Evolutionary conservation across 2,113 vertebrate species (phyloP).

Genomic region (Alaudala cheleensis): DNA sequence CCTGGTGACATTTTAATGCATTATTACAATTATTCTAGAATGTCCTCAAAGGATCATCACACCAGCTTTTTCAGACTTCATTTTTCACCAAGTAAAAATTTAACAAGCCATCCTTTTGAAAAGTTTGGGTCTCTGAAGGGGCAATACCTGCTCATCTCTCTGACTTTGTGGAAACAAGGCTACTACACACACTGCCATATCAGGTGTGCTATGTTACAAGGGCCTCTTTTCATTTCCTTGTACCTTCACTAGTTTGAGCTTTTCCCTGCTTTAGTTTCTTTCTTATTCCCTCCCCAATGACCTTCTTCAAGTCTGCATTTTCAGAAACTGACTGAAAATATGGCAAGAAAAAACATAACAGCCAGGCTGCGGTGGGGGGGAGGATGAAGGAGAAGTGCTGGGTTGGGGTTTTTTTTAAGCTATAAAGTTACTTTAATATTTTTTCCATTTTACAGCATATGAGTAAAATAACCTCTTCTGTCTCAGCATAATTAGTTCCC

Average conservation of each 20-base stretch:
- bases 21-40: slow-evolving; percentile 78
- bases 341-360: background rate
- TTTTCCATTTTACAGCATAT: background rate
- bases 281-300: background rate
- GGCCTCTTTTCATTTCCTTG: background rate
- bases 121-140: background rate
- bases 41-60: slow-evolving; percentile 67
- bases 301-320: background rate
- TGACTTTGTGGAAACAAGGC: background rate
- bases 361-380: background rate
- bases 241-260: background rate
- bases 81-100: slow-evolving; percentile 75
- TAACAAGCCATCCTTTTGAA: slow-evolving; percentile 42
- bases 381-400: background rate
- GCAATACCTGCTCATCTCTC: background rate
- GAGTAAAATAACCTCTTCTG: background rate
- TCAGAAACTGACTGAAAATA: background rate
- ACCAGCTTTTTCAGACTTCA: slow-evolving; percentile 60
- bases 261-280: background rate
- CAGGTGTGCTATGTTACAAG: background rate
- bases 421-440: background rate
- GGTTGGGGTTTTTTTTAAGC: background rate
- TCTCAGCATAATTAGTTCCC: slow-evolving; percentile 34
- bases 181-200: background rate
- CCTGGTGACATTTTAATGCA: slow-evolving; percentile 78